Evolutionary conservation across 2,888 invertebrate genomes (phyloP), one percentile per base, ranked within the genome.

Genomic region (Nematopogon swammerdamellus): DNA sequence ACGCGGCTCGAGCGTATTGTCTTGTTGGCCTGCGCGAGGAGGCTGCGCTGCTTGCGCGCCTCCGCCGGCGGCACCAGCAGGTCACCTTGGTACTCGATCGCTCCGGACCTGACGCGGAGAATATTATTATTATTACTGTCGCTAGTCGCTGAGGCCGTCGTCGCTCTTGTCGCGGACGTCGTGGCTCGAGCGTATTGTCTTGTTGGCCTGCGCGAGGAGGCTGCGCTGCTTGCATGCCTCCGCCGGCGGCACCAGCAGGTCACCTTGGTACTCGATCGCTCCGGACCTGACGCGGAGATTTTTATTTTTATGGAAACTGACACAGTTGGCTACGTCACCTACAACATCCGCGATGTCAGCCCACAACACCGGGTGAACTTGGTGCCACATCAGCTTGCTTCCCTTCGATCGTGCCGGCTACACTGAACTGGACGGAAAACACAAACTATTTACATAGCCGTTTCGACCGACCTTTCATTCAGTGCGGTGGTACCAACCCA

Each of bases 31-130:
- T 80, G 77, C 1, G 79, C 59, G 5, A 74, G 68, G 2, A 73
- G 62, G 0, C 65, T 57, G 53, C 74, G 72, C 49, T 70, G 68
- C 53, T 72, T 72, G 56, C 79, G 77, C 0, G 65, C 77, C 10
- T 79, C 68, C 48, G 80, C 82, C 1, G 88, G 88, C 0, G 88
- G 88, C 1, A 80, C 74, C 43, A 82, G 58, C 2, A 88, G 66
- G 63, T 89, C 89, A 0, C 88, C 89, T 1, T 77, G 74, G 60
- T 89, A 89, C 20, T 88, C 85, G 45, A 90, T 86, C 1, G 83
- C 83, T 18, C 83, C 81, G 0, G 84, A 73, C 55, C 80, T 80
- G 65, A 0, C 55, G 25, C 10, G n/a, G n/a, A n/a, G n/a, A 25
- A 25, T 8, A 25, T 25, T 25, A 8, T 25, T 6, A 25, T 6